phyloP scores from a whole-genome alignment of 1,140 invertebrate species.

The Uloborus diversus region DNA sequence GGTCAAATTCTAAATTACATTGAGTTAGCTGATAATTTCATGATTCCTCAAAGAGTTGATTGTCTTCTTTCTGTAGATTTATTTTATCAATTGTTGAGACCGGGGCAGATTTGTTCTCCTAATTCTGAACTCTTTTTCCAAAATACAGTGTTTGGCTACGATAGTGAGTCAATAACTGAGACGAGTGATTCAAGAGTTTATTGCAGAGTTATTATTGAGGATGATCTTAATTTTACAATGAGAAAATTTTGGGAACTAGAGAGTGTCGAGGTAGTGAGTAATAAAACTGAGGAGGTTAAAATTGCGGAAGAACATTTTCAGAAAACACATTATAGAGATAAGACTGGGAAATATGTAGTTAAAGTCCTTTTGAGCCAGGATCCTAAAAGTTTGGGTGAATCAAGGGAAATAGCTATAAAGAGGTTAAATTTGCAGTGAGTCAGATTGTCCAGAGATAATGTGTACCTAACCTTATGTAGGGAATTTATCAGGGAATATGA shows the following conservation, averaged over 20 bases:
- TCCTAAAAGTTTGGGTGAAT: not conserved
- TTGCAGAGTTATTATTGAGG: not conserved
- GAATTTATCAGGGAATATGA: constrained; percentile 12
- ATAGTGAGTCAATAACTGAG: not conserved
- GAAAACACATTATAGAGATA: not conserved
- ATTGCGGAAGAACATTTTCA: not conserved
- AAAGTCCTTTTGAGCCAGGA: not conserved
- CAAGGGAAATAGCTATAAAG: not conserved
- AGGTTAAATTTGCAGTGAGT: not conserved
- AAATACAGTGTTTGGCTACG: not conserved
- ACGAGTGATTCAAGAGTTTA: not conserved
- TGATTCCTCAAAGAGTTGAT: not conserved
- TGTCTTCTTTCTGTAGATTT: not conserved
- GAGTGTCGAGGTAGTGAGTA: not conserved
- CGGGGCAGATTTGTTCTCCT: not conserved
- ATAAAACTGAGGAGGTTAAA: not conserved
- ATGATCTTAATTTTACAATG: not conserved
- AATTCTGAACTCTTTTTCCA: not conserved
- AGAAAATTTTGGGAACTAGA: not conserved
- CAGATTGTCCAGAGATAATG: not conserved
- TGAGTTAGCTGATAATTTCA: not conserved
- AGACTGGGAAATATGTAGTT: not conserved
- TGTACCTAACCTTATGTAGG: not conserved
- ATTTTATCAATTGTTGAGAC: not conserved
- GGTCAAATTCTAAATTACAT: not conserved